Conservation (phyloP, 2,888 invertebrate species). For the Mythimna impura region DNA sequence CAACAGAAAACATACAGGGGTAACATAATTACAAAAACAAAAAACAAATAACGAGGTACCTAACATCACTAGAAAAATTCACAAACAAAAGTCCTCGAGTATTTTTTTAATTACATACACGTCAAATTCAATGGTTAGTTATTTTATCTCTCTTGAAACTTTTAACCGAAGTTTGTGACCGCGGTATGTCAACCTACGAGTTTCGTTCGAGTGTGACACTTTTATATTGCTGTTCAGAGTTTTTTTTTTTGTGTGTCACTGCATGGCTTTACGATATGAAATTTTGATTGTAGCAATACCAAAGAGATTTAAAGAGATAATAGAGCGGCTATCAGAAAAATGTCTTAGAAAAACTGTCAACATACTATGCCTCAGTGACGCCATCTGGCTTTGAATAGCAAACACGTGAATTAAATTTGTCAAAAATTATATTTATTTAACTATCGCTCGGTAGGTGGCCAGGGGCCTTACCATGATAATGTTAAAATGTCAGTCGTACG, state of each 20-base stretch:
- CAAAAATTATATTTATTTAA: too few species aligned
- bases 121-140: slow-evolving; percentile 22
- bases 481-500: too few species aligned
- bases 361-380: too few species aligned
- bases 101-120: slow-evolving; percentile 20
- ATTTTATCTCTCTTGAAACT: slow-evolving; percentile 34
- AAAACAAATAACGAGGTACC: slow-evolving; percentile 9
- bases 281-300: not conserved
- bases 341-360: too few species aligned
- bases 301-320: too few species aligned
- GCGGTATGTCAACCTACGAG: not conserved
- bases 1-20: not conserved
- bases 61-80: not conserved
- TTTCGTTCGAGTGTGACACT: slow-evolving; percentile 12
- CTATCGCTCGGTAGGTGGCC: too few species aligned
- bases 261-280: not conserved
- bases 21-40: not conserved
- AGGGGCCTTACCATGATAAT: too few species aligned
- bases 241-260: slow-evolving; percentile 5
- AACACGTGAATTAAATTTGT: too few species aligned
- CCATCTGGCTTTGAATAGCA: too few species aligned
- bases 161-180: slow-evolving; percentile 35
- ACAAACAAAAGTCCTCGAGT: not conserved
- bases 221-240: slow-evolving; percentile 21
- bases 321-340: too few species aligned